phyloP scores from a whole-genome alignment of 2,888 invertebrate genomes.

The Pterobdella sp. region DNA sequence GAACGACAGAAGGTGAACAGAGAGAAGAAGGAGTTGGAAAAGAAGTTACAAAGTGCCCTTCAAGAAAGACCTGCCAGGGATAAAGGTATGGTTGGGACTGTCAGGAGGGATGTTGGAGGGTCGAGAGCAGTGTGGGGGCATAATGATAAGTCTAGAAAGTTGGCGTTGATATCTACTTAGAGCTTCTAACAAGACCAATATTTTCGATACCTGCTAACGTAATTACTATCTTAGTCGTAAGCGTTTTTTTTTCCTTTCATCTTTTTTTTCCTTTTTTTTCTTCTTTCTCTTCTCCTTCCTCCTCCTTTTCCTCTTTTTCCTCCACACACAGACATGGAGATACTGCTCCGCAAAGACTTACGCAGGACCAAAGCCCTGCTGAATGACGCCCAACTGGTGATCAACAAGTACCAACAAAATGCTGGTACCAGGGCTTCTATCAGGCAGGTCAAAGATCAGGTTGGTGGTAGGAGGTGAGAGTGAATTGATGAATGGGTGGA shows the following conservation, averaged over 20 bases:
- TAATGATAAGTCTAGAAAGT: background rate
- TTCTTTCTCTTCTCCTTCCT: background rate
- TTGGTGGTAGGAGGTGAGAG: slow-evolving; percentile 37
- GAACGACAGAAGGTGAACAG: slow-evolving; percentile 75
- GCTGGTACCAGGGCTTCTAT: slow-evolving; percentile 71
- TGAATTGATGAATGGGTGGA: background rate
- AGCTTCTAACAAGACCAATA: background rate
- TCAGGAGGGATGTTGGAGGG: background rate
- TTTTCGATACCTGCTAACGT: background rate
- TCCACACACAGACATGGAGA: slow-evolving; percentile 44
- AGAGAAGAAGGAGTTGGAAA: slow-evolving; percentile 80
- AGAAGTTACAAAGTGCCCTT: slow-evolving; percentile 70
- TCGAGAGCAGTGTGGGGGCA: background rate
- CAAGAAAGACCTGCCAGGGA: slow-evolving; percentile 56
- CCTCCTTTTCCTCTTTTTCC: background rate
- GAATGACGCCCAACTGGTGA: slow-evolving; percentile 81
- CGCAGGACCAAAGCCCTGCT: slow-evolving; percentile 80
- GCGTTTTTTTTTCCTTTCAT: background rate
- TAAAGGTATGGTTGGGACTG: slow-evolving; percentile 28
- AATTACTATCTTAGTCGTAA: background rate
- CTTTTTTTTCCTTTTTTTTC: background rate
- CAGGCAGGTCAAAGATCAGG: slow-evolving; percentile 69
- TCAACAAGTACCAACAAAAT: slow-evolving; percentile 78
- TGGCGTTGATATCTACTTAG: background rate
- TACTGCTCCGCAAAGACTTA: slow-evolving; percentile 68